phyloP scores from a whole-genome alignment of 2,113 vertebrate species.

The Semicossyphus pulcher region DNA sequence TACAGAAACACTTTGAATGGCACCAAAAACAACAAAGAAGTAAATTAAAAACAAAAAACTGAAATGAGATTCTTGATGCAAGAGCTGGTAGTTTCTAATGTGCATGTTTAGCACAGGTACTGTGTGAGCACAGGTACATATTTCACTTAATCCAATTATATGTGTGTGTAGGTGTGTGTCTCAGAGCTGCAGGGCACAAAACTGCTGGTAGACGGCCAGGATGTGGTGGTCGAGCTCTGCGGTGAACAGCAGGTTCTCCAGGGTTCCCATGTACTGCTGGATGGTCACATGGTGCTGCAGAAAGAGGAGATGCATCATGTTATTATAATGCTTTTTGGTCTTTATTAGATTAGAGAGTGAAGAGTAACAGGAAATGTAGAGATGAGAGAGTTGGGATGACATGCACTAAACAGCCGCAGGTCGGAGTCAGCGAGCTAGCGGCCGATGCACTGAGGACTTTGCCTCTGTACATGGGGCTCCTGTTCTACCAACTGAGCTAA shows the following conservation, averaged over 20 bases:
- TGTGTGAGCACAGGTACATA: slow-evolving; percentile 23
- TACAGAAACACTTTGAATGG: slow-evolving; percentile 45
- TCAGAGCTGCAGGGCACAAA: slow-evolving; percentile 96
- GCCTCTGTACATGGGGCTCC: too few relatives aligned
- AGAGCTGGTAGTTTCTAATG: slow-evolving; percentile 67
- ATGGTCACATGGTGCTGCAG: slow-evolving; percentile 95
- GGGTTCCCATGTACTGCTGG: slow-evolving; percentile 98
- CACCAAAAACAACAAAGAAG: slow-evolving; percentile 30
- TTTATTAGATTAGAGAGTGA: too few relatives aligned
- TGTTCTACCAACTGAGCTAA: too few relatives aligned
- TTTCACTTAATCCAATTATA: slow-evolving; percentile 1
- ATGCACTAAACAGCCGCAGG: too few relatives aligned
- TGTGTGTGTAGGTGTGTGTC: background rate
- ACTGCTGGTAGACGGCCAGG: slow-evolving; percentile 97
- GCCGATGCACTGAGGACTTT: too few relatives aligned
- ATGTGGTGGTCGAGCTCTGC: slow-evolving; percentile 97
- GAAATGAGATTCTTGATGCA: slow-evolving; percentile 78
- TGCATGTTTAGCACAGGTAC: slow-evolving; percentile 23
- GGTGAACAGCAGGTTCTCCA: slow-evolving; percentile 98
- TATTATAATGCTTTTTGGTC: too few relatives aligned
- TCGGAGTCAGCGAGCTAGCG: too few relatives aligned
- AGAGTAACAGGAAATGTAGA: too few relatives aligned
- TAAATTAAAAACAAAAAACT: background rate
- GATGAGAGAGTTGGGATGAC: too few relatives aligned
- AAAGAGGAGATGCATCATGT: background rate